Base-by-base conservation (phyloP, 2,888 invertebrate genomes). In the Coenonympha arcania region DNA sequence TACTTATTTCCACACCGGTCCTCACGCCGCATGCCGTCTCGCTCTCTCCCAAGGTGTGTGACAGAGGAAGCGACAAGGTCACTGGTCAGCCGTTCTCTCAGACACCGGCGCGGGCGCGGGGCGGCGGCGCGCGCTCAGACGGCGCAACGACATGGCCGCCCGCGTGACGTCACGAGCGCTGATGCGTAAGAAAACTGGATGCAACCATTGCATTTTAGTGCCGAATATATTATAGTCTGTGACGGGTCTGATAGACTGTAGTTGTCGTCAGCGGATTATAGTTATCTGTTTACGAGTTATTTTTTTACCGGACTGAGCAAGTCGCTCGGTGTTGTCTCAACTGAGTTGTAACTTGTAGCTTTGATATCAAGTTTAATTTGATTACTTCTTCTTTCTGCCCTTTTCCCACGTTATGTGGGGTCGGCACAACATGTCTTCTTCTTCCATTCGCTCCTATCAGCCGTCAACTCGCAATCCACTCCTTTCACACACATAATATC, bases 1-100 rank as follows among this genome's bases (percentile, higher is more conserved):
- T 45, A 51, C 48, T 54, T 48, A 48, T 48, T 54, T 48, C 50
- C 30, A 51, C 54, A 51, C 48, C 50, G 47, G 47, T 50, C 48
- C 34, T 26, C 16, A 57, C 64, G 60, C 63, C 57, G 57, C 58
- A 55, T 56, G 73, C 74, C 65, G 72, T 54, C 59, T 76, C 69
- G 57, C 63, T 50, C 72, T 50, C 56, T 50, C 13, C 57, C 57
- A 55, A 64, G 51, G 63, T 60, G 60, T 47, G 77, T 58, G 69
- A 53, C 71, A 82, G 70, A 50, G 76, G 61, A 79, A 80, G 64
- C 69, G 71, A 82, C 85, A 85, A 85, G 85, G 85, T 85, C 84
- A 82, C 79, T 75, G 80, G 80, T 81, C 81, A 82, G 76, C 79
- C 82, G 76, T 76, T 76, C 79, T 73, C 79, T 72, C 81, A 82